phyloP scores from a whole-genome alignment of 2,797 vertebrate genomes.

The Carcharodon carcharias region DNA sequence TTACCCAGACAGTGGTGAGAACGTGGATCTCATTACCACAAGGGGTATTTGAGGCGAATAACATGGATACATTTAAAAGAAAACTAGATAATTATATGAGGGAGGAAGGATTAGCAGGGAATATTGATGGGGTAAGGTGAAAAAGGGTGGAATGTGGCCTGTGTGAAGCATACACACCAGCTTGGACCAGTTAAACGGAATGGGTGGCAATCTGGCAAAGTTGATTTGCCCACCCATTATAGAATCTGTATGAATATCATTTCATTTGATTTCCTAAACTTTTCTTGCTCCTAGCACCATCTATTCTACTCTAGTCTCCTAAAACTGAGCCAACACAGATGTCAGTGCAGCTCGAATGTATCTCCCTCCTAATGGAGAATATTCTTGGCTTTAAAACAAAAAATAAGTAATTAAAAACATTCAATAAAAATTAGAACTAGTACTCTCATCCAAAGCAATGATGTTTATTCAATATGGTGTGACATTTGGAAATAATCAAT shows the following conservation, averaged over 20 bases:
- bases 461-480: neutral
- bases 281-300: neutral
- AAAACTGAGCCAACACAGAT: neutral
- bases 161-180: neutral
- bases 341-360: neutral
- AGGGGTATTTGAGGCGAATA: neutral
- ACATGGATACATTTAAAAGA: neutral
- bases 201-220: neutral
- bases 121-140: neutral
- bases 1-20: neutral
- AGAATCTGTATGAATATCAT: neutral
- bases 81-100: neutral
- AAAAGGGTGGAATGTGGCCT: neutral
- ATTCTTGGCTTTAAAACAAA: neutral
- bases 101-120: neutral
- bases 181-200: neutral
- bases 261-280: neutral
- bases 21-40: neutral
- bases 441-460: neutral
- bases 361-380: neutral
- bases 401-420: neutral
- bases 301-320: neutral
- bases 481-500: neutral
- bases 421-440: constrained; percentile 21
- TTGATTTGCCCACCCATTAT: neutral